Percentiles rank a stretch among this genome's conserved stretches.
Conservation (phyloP, 2,113 vertebrate species). For the Lasiurus borealis region DNA sequence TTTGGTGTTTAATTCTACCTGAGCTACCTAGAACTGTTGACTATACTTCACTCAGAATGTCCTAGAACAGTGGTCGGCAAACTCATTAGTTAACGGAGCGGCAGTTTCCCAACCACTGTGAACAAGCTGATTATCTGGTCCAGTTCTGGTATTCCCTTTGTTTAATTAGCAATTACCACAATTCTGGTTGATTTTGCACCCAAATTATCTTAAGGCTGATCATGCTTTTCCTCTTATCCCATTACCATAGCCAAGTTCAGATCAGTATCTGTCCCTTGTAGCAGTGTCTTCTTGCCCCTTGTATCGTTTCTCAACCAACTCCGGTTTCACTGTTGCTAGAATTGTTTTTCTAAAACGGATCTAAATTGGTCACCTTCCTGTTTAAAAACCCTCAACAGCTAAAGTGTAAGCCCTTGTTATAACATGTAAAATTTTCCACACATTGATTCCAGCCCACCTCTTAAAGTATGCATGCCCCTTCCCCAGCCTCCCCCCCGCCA, state of each 20-base stretch:
- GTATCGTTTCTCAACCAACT: background rate
- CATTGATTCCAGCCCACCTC: background rate
- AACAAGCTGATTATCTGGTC: background rate
- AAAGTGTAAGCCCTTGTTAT: background rate
- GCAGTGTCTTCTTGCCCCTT: background rate
- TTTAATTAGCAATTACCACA: background rate
- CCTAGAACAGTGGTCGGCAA: background rate
- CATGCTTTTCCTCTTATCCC: background rate
- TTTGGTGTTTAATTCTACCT: background rate
- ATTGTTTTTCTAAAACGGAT: background rate
- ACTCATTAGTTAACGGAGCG: no score
- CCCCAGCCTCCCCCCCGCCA: no score
- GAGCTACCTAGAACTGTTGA: background rate
- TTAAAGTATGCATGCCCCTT: background rate
- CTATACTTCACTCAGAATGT: background rate
- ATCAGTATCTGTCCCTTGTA: background rate
- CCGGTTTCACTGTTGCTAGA: background rate
- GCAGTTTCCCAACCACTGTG: no score
- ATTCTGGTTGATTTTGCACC: background rate
- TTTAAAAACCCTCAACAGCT: background rate
- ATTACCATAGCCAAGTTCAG: background rate
- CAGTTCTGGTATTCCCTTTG: background rate
- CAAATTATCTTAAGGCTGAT: background rate
- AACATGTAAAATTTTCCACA: background rate
- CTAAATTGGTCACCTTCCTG: background rate